phyloP scores from a whole-genome alignment of 1,140 invertebrate genomes.

The Macrocentrus cingulum region DNA sequence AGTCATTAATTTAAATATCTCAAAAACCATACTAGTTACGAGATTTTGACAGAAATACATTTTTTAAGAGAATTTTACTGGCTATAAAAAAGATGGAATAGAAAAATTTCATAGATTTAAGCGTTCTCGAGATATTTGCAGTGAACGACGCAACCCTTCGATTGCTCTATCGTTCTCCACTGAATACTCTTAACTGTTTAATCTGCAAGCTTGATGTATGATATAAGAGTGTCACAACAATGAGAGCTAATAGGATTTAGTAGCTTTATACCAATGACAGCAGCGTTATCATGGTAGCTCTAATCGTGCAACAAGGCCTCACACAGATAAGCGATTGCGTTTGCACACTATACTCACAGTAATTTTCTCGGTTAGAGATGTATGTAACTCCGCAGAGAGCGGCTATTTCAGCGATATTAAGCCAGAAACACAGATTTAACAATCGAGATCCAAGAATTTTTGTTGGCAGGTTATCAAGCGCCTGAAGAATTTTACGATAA shows the following conservation, averaged over 20 bases:
- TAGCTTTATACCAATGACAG: conserved; percentile 12
- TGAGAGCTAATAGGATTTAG: conserved; percentile 3
- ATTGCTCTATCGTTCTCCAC: no score
- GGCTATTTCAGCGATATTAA: conserved; percentile 81
- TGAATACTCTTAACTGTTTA: no score
- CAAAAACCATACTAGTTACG: no score
- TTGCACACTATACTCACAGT: conserved; percentile 71
- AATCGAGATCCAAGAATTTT: conserved; percentile 60
- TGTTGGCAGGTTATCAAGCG: conserved; percentile 60
- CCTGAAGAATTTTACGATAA: conserved; percentile 69
- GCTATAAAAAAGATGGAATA: no score
- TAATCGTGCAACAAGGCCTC: conserved; percentile 16
- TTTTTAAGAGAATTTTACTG: no score
- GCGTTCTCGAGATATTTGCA: no score
- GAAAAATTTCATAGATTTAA: no score
- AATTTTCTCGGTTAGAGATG: conserved; percentile 92
- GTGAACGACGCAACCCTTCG: no score
- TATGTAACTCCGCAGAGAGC: conserved; percentile 86
- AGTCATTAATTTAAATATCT: no score
- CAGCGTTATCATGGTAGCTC: conserved; percentile 5
- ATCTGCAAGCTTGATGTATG: no score
- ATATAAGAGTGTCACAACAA: neutral
- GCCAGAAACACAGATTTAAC: conserved; percentile 78
- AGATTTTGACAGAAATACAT: no score
- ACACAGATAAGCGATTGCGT: neutral